Conservation (phyloP, 2,888 invertebrate genomes). For the Lomographa bimaculata region DNA sequence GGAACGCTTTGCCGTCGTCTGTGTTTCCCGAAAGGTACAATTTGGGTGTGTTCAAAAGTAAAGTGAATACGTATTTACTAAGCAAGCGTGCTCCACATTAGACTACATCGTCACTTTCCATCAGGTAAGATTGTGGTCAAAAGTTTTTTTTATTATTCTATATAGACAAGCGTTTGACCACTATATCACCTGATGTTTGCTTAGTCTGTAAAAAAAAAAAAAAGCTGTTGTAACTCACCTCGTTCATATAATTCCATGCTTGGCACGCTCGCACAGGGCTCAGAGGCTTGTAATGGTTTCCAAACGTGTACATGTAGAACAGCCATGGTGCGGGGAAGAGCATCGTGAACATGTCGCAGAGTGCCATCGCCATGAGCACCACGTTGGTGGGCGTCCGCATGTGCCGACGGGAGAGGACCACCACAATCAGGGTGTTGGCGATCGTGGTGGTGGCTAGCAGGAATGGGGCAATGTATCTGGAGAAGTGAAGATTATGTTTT, state of each 20-base stretch:
- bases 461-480: slow-evolving; percentile 89
- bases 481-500: slow-evolving; percentile 19
- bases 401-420: slow-evolving; percentile 94
- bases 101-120: too few relatives aligned
- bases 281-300: slow-evolving; percentile 92
- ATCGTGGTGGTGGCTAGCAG: slow-evolving; percentile 94
- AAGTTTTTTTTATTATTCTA: too few relatives aligned
- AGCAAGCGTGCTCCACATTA: too few relatives aligned
- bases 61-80: too few relatives aligned
- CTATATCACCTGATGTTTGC: too few relatives aligned
- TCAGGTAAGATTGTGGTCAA: too few relatives aligned
- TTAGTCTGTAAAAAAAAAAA: too few relatives aligned
- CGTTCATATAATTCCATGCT: slow-evolving; percentile 91
- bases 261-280: slow-evolving; percentile 90
- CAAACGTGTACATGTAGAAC: slow-evolving; percentile 95
- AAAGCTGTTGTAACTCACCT: too few relatives aligned
- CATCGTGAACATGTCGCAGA: slow-evolving; percentile 97
- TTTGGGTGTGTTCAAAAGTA: too few relatives aligned
- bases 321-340: slow-evolving; percentile 95
- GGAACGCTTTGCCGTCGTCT: too few relatives aligned
- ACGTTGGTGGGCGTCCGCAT: slow-evolving; percentile 97
- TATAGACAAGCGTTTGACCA: too few relatives aligned
- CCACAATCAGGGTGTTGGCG: slow-evolving; percentile 95
- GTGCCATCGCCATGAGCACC: slow-evolving; percentile 97
- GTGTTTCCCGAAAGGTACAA: too few relatives aligned